phyloP scores from a whole-genome alignment of 2,113 vertebrate species.

The Caranx melampygus region DNA sequence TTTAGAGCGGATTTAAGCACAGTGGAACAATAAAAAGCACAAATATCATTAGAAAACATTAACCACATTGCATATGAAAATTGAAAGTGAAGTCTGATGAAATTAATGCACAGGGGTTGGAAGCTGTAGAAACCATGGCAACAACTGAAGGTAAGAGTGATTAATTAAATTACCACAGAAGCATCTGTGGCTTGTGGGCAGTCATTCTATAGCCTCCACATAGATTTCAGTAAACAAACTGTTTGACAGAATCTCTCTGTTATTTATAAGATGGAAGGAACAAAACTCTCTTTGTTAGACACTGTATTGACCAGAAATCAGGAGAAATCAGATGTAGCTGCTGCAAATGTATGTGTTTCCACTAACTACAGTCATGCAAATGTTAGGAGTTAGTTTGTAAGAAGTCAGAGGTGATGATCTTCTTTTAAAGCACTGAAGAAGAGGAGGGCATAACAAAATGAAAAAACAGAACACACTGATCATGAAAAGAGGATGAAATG shows the following conservation, averaged over 20 bases:
- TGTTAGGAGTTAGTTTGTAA: too few relatives aligned
- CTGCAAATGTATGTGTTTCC: background rate
- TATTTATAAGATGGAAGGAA: background rate
- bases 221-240: background rate
- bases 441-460: background rate
- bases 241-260: background rate
- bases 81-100: background rate
- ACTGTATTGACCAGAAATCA: background rate
- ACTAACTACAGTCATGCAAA: too few relatives aligned
- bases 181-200: background rate
- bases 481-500: background rate
- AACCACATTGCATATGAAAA: constrained; percentile 2
- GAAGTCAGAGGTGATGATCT: background rate
- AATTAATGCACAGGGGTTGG: background rate
- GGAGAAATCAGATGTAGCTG: background rate
- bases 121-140: constrained; percentile 17
- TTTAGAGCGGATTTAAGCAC: background rate
- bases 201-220: background rate
- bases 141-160: background rate
- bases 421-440: background rate
- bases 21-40: background rate
- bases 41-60: constrained; percentile 5
- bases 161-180: background rate
- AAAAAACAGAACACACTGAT: background rate
- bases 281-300: background rate